phyloP scores from a whole-genome alignment of 1,140 invertebrate genomes.

The Acyrthosiphon pisum region DNA sequence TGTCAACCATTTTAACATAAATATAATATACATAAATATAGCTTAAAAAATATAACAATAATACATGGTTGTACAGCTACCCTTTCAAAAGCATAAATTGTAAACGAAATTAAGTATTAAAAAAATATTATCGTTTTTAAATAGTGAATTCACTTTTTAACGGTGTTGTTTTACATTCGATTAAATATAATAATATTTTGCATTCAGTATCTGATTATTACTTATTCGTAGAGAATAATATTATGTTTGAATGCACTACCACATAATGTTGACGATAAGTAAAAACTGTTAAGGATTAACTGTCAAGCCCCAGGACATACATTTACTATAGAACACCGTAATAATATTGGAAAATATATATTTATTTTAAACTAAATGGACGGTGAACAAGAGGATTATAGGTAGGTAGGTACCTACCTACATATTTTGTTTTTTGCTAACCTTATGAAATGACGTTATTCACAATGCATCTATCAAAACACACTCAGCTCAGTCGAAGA shows the following conservation, averaged over 20 bases:
- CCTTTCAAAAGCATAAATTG: too few species aligned
- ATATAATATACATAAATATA: too few species aligned
- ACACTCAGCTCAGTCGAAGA: not conserved
- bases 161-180: too few species aligned
- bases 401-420: not conserved
- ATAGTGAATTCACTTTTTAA: not conserved
- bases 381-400: not conserved
- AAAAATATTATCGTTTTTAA: not conserved
- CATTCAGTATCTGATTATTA: not conserved
- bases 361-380: not conserved
- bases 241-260: not conserved
- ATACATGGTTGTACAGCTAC: too few species aligned
- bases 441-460: not conserved
- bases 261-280: not conserved
- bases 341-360: not conserved
- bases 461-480: slow-evolving; percentile 13
- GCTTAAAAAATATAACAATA: too few species aligned
- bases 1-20: too few species aligned
- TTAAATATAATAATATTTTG: not conserved
- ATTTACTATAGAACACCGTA: not conserved
- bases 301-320: not conserved
- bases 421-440: not conserved
- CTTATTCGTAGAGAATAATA: not conserved
- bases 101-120: not conserved
- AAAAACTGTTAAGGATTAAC: not conserved